Evolutionary conservation across 1,140 invertebrate genomes (phyloP), one percentile per base, ranked within the genome.

Genomic region (Euborellia annulipes): DNA sequence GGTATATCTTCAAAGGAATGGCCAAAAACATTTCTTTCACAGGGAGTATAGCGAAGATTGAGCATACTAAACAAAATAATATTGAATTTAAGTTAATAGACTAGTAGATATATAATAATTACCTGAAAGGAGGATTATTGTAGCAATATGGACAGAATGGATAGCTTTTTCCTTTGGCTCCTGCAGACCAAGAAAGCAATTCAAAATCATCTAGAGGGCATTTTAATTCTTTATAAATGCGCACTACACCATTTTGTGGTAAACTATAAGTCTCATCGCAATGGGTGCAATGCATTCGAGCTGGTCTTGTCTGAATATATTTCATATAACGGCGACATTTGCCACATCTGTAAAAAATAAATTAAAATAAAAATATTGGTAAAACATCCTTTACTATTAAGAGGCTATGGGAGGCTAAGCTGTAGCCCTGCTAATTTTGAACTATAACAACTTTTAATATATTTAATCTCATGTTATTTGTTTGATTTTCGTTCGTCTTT

Each of bases 141-240:
- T 88, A 98, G 62, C 96, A 99, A 64, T 97, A 96, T 0, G 95
- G 95, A 63, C 96, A 99, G 49, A 99, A 86, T 2, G 88, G 82
- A 61, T 81, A 98, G 59, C 87, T 91, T 61, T 93, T 92, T 20
- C 90, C 90, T 58, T 87, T 84, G 2, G 76, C 75, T 1, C 91
- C 89, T 0, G 85, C 87, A 1, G 87, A 90, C 79, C 84, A 97
- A 2, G 85, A 82, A 3, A 98, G 67, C 41, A 99, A 65, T 60
- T 98, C 92, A 66, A 98, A 99, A 57, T 97, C 91, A 63, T 99
- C 96, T 39, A 99, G 64, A 0, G 96, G 96, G 69, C 96, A 99
- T 63, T 91, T 91, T 18, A 93, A 67, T 66, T 99, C 95, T 51
- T 91, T 90, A 59, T 93, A 98, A 30, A 91, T 79, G 53, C 88